Percentiles rank a stretch among this genome's conserved stretches.
These are phyloP conservation scores for Megaceryle alcyon DNA, from an alignment of 2,797 vertebrate species.

Conservation along the genomic window DNA sequence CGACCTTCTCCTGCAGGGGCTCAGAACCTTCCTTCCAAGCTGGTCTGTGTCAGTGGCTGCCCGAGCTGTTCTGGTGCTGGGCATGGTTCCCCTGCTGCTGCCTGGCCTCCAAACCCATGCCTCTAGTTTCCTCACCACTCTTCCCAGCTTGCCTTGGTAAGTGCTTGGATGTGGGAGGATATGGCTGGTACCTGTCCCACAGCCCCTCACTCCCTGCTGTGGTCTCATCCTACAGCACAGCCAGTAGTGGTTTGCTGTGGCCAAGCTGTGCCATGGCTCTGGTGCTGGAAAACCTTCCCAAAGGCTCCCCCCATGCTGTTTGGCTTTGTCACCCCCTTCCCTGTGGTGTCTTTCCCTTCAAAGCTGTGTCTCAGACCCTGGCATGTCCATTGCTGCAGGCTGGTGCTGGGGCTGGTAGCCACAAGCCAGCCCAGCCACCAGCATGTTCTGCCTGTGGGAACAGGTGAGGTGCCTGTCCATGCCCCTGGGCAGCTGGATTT, in stretches of 20 bases:
- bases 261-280: background rate
- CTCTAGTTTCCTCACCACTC: background rate
- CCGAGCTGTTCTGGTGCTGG: background rate
- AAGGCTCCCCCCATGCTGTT: background rate
- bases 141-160: rapidly evolving
- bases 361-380: background rate
- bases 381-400: rapidly evolving
- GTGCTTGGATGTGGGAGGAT: background rate
- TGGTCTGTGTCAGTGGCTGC: background rate
- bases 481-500: background rate
- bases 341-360: background rate
- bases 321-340: background rate
- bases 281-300: background rate
- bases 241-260: rapidly evolving
- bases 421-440: rapidly evolving
- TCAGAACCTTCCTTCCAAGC: background rate
- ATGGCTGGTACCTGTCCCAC: background rate
- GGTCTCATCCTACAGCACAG: background rate
- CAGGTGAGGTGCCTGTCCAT: background rate
- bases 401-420: background rate
- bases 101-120: background rate
- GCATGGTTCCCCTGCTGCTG: background rate
- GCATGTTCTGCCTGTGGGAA: rapidly evolving
- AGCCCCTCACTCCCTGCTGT: rapidly evolving
- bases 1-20: background rate